Percentiles rank a stretch among this genome's conserved stretches.
Conservation (phyloP, 1,140 invertebrate species). For the Eumeta japonica region DNA sequence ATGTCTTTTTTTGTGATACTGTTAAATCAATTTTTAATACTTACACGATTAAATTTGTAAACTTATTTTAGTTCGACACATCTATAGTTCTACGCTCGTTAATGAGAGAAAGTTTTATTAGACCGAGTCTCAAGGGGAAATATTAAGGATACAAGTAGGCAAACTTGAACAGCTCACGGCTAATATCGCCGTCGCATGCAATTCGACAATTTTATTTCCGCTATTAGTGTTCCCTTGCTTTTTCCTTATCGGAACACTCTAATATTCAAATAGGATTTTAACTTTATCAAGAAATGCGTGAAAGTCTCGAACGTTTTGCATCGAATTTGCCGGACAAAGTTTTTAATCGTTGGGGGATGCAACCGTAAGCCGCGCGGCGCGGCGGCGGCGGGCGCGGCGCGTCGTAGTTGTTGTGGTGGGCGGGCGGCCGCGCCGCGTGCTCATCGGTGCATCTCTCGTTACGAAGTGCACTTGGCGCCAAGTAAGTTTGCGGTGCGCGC, state of each 20-base stretch:
- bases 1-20: too few species aligned
- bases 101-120: too few species aligned
- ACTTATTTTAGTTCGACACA: too few species aligned
- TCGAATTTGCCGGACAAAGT: slow-evolving; percentile 14
- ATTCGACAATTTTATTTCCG: slow-evolving; percentile 53
- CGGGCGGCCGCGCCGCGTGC: too few species aligned
- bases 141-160: slow-evolving; percentile 35
- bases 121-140: too few species aligned
- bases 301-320: neutral
- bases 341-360: slow-evolving; percentile 32
- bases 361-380: neutral
- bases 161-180: slow-evolving; percentile 41
- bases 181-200: slow-evolving; percentile 50
- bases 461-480: slow-evolving; percentile 33
- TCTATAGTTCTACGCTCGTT: too few species aligned
- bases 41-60: too few species aligned
- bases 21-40: too few species aligned
- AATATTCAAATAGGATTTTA: neutral
- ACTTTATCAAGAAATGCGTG: neutral
- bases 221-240: slow-evolving; percentile 37
- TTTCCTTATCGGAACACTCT: slow-evolving; percentile 50
- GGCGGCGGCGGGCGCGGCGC: too few species aligned
- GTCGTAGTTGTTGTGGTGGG: neutral
- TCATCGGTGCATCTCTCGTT: slow-evolving; percentile 43
- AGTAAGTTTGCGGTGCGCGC: slow-evolving; percentile 46